phyloP scores from a whole-genome alignment of 2,797 vertebrate species.

The Rachycentron canadum region DNA sequence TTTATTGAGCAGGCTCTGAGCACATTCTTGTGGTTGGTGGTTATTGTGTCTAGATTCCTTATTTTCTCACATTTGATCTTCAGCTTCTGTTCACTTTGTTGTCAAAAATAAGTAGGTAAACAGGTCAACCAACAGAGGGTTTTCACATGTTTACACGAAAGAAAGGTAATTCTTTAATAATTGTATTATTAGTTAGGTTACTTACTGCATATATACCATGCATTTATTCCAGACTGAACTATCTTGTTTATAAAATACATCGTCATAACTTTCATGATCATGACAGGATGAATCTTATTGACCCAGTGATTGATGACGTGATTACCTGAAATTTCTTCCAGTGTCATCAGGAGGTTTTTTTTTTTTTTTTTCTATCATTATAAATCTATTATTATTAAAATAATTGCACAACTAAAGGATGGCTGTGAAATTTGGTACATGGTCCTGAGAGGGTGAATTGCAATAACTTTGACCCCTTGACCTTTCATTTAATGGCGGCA shows the following conservation, averaged over 20 bases:
- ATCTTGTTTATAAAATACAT: not conserved
- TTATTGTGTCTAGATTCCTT: slow-evolving; percentile 56
- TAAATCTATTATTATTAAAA: too few species aligned
- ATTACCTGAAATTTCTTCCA: not conserved
- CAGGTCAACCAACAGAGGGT: not conserved
- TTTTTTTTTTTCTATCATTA: too few species aligned
- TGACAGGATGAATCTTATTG: not conserved
- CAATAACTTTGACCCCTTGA: not conserved
- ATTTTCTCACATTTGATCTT: slow-evolving; percentile 35
- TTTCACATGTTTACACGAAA: not conserved
- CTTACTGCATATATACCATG: too few species aligned
- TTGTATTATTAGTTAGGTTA: too few species aligned
- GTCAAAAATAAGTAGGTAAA: slow-evolving; percentile 15
- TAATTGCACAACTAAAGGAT: too few species aligned
- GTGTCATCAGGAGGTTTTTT: not conserved
- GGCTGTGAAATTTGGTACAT: too few species aligned
- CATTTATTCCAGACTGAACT: not conserved
- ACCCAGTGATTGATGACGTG: not conserved
- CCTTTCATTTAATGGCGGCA: not conserved
- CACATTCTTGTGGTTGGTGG: slow-evolving; percentile 32
- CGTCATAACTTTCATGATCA: not conserved
- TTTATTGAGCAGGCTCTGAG: slow-evolving; percentile 61
- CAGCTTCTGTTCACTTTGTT: slow-evolving; percentile 25
- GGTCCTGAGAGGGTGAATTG: not conserved
- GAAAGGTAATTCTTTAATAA: too few species aligned